These are phyloP conservation scores for Euphysa ruthae DNA, from an alignment of 30 jellyfish, hydroid and myxozoan genomes.

Conservation along the genomic window DNA sequence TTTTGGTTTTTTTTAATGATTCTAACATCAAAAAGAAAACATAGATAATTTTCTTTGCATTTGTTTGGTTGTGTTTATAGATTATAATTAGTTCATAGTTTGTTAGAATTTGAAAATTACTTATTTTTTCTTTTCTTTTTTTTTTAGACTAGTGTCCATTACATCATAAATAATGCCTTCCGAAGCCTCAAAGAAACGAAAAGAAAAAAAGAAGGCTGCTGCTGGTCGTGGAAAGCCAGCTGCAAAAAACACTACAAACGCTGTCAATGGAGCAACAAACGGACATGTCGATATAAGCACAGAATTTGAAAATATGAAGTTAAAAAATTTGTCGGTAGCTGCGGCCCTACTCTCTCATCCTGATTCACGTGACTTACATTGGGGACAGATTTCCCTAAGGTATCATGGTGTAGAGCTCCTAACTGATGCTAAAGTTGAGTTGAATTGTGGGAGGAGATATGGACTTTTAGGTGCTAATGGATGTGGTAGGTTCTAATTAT, in stretches of 20 bases:
- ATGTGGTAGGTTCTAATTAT: conserved; percentile 95
- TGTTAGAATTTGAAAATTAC: too few relatives aligned
- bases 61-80: too few relatives aligned
- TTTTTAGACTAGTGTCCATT: too few relatives aligned
- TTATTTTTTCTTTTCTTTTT: too few relatives aligned
- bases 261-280: conserved; percentile 32
- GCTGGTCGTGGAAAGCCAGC: conserved; percentile 64
- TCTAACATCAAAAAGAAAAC: too few relatives aligned
- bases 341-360: conserved; percentile 91
- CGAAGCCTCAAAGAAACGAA: conserved; percentile 90
- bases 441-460: conserved; percentile 88
- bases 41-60: too few relatives aligned
- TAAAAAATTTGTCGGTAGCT: conserved; percentile 69
- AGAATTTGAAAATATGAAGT: conserved; percentile 30
- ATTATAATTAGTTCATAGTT: too few relatives aligned
- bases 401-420: conserved; percentile 89
- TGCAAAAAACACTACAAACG: conserved; percentile 14
- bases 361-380: conserved; percentile 89
- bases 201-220: conserved; percentile 84
- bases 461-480: conserved; percentile 95
- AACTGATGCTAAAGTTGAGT: conserved; percentile 65
- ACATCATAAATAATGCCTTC: too few relatives aligned
- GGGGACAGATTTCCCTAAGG: conserved; percentile 65
- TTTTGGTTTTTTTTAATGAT: too few relatives aligned
- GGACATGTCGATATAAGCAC: conserved; percentile 10